Evolutionary conservation across 2,888 invertebrate genomes (phyloP), one percentile per base, ranked within the genome.

Genomic region (Melieria crassipennis): DNA sequence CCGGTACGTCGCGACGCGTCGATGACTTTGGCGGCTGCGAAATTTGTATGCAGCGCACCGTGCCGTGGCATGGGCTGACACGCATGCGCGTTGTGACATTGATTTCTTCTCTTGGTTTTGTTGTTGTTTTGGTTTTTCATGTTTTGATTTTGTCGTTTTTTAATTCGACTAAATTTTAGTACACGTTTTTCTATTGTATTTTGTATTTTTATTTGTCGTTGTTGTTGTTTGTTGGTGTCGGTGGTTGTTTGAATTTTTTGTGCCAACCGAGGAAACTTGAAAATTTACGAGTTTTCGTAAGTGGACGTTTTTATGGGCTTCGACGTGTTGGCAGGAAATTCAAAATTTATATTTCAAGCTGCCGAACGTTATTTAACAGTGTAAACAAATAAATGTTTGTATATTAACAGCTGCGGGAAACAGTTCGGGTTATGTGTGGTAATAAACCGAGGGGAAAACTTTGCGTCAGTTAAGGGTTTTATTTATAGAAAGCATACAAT

Each of bases 81-180:
- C 57, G 65, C 65, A 65, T 65, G 65, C 56, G 65, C 56, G 30
- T 16, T 65, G 55, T 45, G 56, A 65, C 65, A 56, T 65, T 65
- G 56, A 65, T 56, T 46, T 55, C 16, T 52, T 9, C 7, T 16
- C 43, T 6, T 56, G 13, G 16, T 60, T 10, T 5, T 43, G 43
- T 45, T 60, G 42, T 10, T 57, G 6, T 57, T 10, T 13, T 57
- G 55, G 10, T 55, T n/a, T 11, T 11, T 7, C 13, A 57, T 3
- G 42, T 11, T 57, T 57, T 16, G 9, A 9, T 57, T 57, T 57
- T 13, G 10, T 43, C 16, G 4, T 3, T 52, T 43, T 55, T 46
- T 55, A 7, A n/a, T 13, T 9, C 13, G 6, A 7, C 2, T 10
- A n/a, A 56, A 7, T 46, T 62, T 62, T n/a, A 46, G 46, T 30